These are phyloP conservation scores for Andrena fulva DNA, from an alignment of 2,888 invertebrate genomes.

Conservation along the genomic window DNA sequence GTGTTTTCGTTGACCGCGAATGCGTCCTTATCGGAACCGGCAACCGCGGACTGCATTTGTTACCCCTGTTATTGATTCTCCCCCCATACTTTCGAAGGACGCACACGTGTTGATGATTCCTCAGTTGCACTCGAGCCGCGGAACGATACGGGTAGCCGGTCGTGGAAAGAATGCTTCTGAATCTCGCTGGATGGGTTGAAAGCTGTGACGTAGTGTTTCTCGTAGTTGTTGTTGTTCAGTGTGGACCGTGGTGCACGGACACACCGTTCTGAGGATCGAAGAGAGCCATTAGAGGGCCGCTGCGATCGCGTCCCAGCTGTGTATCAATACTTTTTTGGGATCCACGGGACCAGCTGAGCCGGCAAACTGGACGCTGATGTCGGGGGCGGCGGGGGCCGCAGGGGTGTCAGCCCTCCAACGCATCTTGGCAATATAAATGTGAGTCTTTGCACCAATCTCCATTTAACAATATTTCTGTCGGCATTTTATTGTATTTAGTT, in stretches of 20 bases:
- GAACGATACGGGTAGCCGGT: constrained; percentile 7
- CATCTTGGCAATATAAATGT: constrained; percentile 82
- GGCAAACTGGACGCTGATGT: constrained; percentile 83
- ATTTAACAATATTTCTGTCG: background rate
- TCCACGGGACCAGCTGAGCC: constrained; percentile 56
- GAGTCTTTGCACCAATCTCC: constrained; percentile 62
- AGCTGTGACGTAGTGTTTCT: constrained; percentile 36
- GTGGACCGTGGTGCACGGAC: constrained; percentile 30
- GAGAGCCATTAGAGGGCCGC: constrained; percentile 10
- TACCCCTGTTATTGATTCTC: constrained; percentile 24
- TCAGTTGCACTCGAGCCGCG: background rate
- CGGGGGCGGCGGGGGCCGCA: constrained; percentile 82
- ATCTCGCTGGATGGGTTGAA: constrained; percentile 5
- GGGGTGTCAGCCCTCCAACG: constrained; percentile 81
- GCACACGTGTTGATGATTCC: constrained; percentile 2
- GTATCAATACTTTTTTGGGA: constrained; percentile 35
- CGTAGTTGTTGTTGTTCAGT: constrained; percentile 12
- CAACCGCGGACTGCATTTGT: background rate
- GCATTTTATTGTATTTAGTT: background rate
- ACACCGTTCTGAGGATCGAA: constrained; percentile 27
- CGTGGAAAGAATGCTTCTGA: constrained; percentile 45
- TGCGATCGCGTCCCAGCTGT: background rate
- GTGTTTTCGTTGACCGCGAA: background rate
- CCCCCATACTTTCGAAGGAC: background rate
- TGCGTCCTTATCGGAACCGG: background rate